Percentiles rank a stretch among this genome's conserved stretches.
Evolutionary conservation across 2,113 vertebrate species (phyloP).

Genomic region (Sorex fumeus): DNA sequence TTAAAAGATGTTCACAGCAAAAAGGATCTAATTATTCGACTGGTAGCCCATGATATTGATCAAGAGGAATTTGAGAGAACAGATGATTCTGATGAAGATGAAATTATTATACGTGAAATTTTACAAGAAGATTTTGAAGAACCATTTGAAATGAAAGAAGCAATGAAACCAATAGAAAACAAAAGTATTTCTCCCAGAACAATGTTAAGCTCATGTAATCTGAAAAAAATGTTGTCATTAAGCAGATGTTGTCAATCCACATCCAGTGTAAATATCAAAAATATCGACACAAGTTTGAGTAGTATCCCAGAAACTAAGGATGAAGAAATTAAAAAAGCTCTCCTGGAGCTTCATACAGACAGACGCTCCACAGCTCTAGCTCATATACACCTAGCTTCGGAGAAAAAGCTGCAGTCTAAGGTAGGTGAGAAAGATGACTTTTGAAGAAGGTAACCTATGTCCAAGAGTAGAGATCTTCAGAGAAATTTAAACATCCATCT

Average conservation of each 20-base stretch:
- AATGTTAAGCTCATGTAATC: slow-evolving; percentile 5
- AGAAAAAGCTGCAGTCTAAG: not conserved
- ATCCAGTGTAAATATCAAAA: slow-evolving; percentile 2
- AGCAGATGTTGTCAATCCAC: slow-evolving; percentile 70
- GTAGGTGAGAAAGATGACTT: slow-evolving; percentile 64
- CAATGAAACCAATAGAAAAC: not conserved
- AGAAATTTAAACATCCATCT: not conserved
- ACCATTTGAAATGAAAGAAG: not conserved
- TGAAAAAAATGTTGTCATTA: slow-evolving; percentile 66
- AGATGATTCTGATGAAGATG: slow-evolving; percentile 47
- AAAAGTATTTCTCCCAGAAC: slow-evolving; percentile 29
- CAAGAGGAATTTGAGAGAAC: not conserved
- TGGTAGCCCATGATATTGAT: slow-evolving; percentile 84
- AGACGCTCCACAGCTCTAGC: not conserved
- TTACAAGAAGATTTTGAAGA: slow-evolving; percentile 26
- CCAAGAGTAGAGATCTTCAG: not conserved
- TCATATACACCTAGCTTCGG: not conserved
- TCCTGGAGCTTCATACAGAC: not conserved
- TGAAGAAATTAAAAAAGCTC: not conserved
- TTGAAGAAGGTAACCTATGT: not conserved
- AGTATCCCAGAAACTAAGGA: not conserved
- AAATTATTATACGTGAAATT: slow-evolving; percentile 72
- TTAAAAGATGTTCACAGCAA: slow-evolving; percentile 83
- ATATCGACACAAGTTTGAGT: not conserved
- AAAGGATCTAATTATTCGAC: slow-evolving; percentile 81